Percentiles rank a stretch among this genome's conserved stretches.
These are phyloP conservation scores for Tinea trinotella DNA, from an alignment of 2,888 invertebrate species.

Conservation along the genomic window DNA sequence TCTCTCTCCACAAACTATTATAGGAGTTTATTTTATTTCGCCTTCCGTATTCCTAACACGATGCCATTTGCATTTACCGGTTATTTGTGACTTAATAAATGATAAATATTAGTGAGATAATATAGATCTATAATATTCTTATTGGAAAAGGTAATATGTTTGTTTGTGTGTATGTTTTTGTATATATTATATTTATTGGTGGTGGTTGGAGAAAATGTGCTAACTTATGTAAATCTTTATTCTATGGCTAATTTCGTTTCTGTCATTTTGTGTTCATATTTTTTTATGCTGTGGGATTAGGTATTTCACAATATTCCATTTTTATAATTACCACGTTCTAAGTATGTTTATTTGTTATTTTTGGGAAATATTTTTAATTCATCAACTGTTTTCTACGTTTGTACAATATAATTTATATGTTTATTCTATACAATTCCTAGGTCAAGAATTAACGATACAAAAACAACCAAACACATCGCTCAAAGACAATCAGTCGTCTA, in stretches of 20 bases:
- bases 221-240: constrained; percentile 46
- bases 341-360: too few species aligned
- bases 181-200: constrained; percentile 41
- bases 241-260: constrained; percentile 63
- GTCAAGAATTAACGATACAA: constrained; percentile 96
- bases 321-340: too few species aligned
- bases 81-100: neutral
- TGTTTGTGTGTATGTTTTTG: constrained; percentile 24
- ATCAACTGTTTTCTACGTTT: too few species aligned
- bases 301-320: too few species aligned
- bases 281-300: constrained; percentile 38
- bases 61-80: neutral
- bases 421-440: constrained; percentile 30
- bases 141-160: neutral
- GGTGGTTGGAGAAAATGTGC: constrained; percentile 74
- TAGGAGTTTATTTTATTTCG: too few species aligned
- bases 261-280: constrained; percentile 28
- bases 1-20: too few species aligned
- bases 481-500: constrained; percentile 76
- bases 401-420: neutral
- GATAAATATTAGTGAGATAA: neutral
- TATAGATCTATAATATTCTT: neutral
- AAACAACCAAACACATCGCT: constrained; percentile 94
- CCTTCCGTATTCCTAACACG: too few species aligned
- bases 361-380: too few species aligned